These are phyloP conservation scores for Dendroctonus ponderosae DNA, from an alignment of 1,140 invertebrate species.

Conservation along the genomic window DNA sequence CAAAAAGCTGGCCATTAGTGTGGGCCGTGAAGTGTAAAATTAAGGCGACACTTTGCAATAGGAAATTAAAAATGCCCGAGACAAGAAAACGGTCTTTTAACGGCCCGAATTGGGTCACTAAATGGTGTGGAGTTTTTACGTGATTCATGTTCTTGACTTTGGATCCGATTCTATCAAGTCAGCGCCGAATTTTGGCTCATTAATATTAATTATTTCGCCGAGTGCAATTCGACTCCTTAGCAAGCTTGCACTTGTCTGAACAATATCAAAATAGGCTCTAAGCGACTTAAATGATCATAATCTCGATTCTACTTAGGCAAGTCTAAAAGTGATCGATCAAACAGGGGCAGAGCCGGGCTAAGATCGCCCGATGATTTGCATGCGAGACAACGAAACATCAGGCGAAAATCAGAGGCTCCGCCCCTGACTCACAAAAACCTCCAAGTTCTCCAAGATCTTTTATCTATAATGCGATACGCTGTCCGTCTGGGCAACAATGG, in stretches of 20 bases:
- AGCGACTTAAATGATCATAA: too few relatives aligned
- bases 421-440: not conserved
- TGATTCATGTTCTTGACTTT: too few relatives aligned
- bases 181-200: too few relatives aligned
- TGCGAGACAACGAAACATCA: too few relatives aligned
- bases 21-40: conserved; percentile 11
- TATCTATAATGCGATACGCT: conserved; percentile 20
- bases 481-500: conserved; percentile 20
- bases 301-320: too few relatives aligned
- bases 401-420: not conserved
- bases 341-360: not conserved
- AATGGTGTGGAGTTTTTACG: too few relatives aligned
- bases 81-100: conserved; percentile 2
- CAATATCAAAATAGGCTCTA: too few relatives aligned
- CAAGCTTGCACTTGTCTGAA: too few relatives aligned
- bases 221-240: too few relatives aligned
- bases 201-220: too few relatives aligned
- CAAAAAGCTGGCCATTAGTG: conserved; percentile 8
- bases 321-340: not conserved
- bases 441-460: conserved; percentile 8
- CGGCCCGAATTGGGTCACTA: not conserved
- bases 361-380: too few relatives aligned
- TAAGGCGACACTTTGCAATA: conserved; percentile 14
- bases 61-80: conserved; percentile 11
- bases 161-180: too few relatives aligned